Base-by-base conservation (phyloP, 2,797 vertebrate species). In the Acanthiza pusilla region DNA sequence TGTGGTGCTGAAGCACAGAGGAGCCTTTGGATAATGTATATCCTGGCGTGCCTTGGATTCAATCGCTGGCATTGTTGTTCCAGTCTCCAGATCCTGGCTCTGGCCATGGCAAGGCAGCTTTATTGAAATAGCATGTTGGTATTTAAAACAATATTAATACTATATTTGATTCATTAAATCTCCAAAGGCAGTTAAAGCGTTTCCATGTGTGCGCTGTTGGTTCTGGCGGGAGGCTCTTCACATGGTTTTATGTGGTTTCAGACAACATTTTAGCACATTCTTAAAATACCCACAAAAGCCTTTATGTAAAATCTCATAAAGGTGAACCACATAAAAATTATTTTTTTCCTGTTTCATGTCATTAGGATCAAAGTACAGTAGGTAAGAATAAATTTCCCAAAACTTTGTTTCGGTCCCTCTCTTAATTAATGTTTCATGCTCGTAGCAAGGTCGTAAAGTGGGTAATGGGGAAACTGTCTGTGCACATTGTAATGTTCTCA, bases 251-350 rank as follows among this genome's bases (percentile, higher is more conserved):
- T 98, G 97, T 96, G 98, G 98, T 98, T 97, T 97, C 96, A 97
- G 96, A 97, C 97, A 96, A 94, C 97, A 94, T 97, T 98, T 98
- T 98, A 98, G 98, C 97, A 98, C 98, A 96, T 98, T 98, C 98
- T 97, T 98, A 97, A 98, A 98, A 98, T 97, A 96, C 98, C 98
- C 97, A 97, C 98, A 98, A 98, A 98, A 98, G 97, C 97, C 97
- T 98, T 98, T 98, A 97, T 97, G 97, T 97, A 97, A 97, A 97
- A 97, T 91, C 98, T 97, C 97, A 97, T 98, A 98, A 97, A 98
- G 94, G 96, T 94, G 95, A 97, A 91, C 94, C 97, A 96, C 95
- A 97, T 97, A 97, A 98, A 97, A 96, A 96, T 82, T 1, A 86
- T 95, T 93, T 97, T 96, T 94, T 90, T 89, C 91, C 89, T 90